Conservation (phyloP, 2,113 vertebrate species). For the Neogale vison region DNA sequence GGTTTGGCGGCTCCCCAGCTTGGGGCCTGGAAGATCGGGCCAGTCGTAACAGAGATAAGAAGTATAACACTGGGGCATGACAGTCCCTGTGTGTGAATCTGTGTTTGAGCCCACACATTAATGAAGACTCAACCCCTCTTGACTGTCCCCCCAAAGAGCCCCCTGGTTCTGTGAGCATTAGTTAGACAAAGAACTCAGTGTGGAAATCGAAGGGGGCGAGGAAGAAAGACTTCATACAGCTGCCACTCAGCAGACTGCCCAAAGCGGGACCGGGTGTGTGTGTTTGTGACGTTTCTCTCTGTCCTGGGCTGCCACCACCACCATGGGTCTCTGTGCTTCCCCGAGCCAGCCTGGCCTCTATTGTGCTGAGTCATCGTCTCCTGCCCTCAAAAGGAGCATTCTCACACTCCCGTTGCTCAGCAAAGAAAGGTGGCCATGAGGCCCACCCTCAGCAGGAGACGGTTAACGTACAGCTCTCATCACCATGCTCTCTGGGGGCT, state of each 20-base stretch:
- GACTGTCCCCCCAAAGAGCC: not conserved
- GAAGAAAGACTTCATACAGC: not conserved
- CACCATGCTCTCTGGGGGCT: fast-evolving
- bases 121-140: not conserved
- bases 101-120: not conserved
- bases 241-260: not conserved
- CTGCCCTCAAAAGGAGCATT: not conserved
- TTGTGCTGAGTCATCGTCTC: not conserved
- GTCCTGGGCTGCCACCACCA: not conserved
- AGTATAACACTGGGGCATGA: not conserved
- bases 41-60: not conserved
- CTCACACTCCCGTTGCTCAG: fast-evolving
- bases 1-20: not conserved
- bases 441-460: not conserved
- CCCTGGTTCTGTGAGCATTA: not conserved
- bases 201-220: not conserved
- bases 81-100: fast-evolving
- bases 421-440: not conserved
- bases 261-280: not conserved
- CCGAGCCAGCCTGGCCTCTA: not conserved
- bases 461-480: not conserved
- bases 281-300: fast-evolving
- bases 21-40: not conserved
- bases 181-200: not conserved
- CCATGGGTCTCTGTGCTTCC: not conserved